phyloP scores from a whole-genome alignment of 2,797 vertebrate species.

The Eulemur coronatus region DNA sequence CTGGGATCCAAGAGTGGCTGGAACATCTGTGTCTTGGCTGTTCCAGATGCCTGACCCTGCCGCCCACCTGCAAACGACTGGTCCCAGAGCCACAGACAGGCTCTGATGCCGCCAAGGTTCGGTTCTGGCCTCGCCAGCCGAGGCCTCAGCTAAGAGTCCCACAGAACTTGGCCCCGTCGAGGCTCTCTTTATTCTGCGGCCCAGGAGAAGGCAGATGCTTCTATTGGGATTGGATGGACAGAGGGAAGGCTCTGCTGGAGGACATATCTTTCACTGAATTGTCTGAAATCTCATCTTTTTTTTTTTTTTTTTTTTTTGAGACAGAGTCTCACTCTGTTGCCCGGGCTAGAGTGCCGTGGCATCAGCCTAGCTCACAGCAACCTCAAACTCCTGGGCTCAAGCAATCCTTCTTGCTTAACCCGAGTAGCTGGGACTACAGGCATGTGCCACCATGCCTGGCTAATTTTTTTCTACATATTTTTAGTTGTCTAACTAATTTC shows the following conservation, averaged over 20 bases:
- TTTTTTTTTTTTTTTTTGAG: too few species aligned
- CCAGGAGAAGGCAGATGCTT: background rate
- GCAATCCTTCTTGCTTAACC: too few species aligned
- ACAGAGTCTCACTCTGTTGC: too few species aligned
- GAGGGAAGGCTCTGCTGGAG: background rate
- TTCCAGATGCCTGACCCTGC: constrained; percentile 59
- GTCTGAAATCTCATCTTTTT: background rate
- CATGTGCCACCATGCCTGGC: too few species aligned
- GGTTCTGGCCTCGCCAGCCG: background rate
- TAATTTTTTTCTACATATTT: too few species aligned
- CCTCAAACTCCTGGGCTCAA: too few species aligned
- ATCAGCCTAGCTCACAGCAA: too few species aligned
- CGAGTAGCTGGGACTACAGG: too few species aligned
- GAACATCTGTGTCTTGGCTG: constrained; percentile 55
- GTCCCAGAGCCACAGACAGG: background rate
- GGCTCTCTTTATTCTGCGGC: background rate
- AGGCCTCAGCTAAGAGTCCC: background rate
- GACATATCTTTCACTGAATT: rapidly evolving
- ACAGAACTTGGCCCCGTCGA: background rate
- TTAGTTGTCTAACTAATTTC: too few species aligned
- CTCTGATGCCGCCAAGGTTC: background rate
- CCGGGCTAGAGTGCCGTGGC: too few species aligned
- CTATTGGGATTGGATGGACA: background rate
- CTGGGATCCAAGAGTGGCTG: constrained; percentile 27
- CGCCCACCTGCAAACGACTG: background rate